Conservation (phyloP, 2,113 vertebrate species). For the Clarias magur region DNA sequence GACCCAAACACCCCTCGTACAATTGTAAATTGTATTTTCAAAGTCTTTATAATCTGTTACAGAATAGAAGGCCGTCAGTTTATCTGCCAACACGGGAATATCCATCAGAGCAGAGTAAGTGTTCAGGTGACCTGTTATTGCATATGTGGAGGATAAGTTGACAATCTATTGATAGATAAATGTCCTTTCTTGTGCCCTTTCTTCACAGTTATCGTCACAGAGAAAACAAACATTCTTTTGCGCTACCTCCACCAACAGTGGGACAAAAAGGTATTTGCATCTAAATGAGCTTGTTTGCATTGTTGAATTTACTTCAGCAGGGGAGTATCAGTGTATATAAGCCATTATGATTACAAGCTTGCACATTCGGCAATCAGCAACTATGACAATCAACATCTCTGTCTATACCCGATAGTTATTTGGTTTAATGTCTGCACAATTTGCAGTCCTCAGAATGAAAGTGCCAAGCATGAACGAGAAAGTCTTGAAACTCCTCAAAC, state of each 20-base stretch:
- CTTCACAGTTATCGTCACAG: slow-evolving; percentile 90
- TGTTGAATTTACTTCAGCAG: not conserved
- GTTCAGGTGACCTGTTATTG: not conserved
- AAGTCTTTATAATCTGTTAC: slow-evolving; percentile 45
- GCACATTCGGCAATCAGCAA: not conserved
- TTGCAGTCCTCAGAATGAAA: not conserved
- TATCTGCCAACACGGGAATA: slow-evolving; percentile 95
- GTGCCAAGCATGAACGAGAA: not conserved
- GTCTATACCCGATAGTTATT: not conserved
- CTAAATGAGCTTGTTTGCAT: not conserved
- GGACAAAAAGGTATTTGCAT: slow-evolving; percentile 88
- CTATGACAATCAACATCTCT: not conserved
- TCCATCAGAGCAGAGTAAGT: slow-evolving; percentile 95
- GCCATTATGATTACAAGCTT: not conserved
- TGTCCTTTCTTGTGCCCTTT: not conserved
- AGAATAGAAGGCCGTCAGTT: slow-evolving; percentile 95
- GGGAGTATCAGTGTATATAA: not conserved
- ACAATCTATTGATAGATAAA: not conserved
- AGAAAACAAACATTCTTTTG: slow-evolving; percentile 94
- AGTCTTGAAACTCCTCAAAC: not conserved
- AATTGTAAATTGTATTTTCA: not conserved
- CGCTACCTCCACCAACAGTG: slow-evolving; percentile 95
- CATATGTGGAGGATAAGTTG: not conserved
- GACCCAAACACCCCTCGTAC: too few relatives aligned
- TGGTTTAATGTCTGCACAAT: not conserved